These are phyloP conservation scores for Tringa solitaria DNA, from an alignment of 2,113 vertebrate species.

Conservation along the genomic window DNA sequence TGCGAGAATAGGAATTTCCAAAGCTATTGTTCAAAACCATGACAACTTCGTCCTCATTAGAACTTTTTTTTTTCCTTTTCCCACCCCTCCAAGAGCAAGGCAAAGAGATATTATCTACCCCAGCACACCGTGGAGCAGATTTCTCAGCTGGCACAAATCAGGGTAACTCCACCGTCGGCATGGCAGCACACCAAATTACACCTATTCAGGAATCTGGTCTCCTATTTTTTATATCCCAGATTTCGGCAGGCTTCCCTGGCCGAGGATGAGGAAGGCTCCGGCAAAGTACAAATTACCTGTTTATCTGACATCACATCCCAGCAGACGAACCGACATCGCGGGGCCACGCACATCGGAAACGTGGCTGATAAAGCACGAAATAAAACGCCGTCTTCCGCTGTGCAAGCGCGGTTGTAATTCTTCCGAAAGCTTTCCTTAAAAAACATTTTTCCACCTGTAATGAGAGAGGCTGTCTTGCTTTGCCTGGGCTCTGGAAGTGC, in stretches of 20 bases:
- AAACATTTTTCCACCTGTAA: constrained; percentile 23
- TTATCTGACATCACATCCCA: background rate
- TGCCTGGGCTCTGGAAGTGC: background rate
- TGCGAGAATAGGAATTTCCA: background rate
- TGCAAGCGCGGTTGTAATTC: background rate
- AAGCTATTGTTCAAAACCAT: background rate
- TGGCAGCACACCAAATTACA: background rate
- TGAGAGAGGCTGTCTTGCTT: background rate
- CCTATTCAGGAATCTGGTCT: background rate
- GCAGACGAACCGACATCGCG: rapidly evolving
- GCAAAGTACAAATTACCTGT: background rate
- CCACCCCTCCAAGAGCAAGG: background rate
- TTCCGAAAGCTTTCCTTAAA: background rate
- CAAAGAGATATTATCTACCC: background rate
- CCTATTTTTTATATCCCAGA: background rate
- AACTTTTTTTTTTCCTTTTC: background rate
- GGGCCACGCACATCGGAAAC: background rate
- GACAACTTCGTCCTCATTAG: background rate
- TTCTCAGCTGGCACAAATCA: background rate
- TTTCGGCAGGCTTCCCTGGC: background rate
- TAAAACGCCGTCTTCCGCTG: background rate
- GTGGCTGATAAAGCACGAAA: background rate
- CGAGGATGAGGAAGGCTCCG: background rate
- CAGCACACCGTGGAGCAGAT: background rate
- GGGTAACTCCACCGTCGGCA: rapidly evolving